Base-by-base conservation (phyloP, 1,140 invertebrate genomes). In the Macrosteles quadrilineatus region DNA sequence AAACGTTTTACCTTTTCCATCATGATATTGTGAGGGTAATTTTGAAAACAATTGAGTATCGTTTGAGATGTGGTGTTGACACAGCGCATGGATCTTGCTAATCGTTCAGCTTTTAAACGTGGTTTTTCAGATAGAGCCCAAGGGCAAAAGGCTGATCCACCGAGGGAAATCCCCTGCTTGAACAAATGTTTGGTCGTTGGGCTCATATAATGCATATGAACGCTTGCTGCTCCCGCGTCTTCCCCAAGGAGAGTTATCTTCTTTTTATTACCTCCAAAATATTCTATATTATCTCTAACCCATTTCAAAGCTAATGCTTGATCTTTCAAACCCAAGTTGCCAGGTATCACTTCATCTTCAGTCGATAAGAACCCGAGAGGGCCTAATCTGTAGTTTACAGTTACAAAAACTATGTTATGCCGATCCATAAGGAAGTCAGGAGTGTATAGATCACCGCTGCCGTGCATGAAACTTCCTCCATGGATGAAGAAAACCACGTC, bases 81-180 rank as follows among this genome's bases (percentile, higher is more conserved):
- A 78, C 92, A 95, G 72, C 90, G 90, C 0, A 95, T 79, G 3
- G 84, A 80, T 1, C 79, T 74, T 0, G 88, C 88, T 2, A 95
- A 77, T 71, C 86, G 81, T 55, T 85, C 83, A 0, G 92, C 86
- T 75, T 92, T 92, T 70, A 88, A 82, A 1, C 83, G 77, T 0
- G 90, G 82, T 40, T 88, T 86, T 75, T 88, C 83, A 1, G 87
- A 83, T 32, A 90, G 81, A 0, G 88, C 86, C 93, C 90, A 96
- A 2, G 86, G 86, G 73, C 85, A 81, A 0, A 93, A 79, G 3
- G 88, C 86, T 12, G 88, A 88, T 0, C 93, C 94, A 76, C 92
- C 94, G 79, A 90, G 86, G 0, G 93, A 87, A 53, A 95, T 89
- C 2, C 89, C 91, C 64, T 87, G 84, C 76, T 87, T 77, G 75